Base-by-base conservation (phyloP, 2,113 vertebrate genomes). In the Odontophorus gujanensis region DNA sequence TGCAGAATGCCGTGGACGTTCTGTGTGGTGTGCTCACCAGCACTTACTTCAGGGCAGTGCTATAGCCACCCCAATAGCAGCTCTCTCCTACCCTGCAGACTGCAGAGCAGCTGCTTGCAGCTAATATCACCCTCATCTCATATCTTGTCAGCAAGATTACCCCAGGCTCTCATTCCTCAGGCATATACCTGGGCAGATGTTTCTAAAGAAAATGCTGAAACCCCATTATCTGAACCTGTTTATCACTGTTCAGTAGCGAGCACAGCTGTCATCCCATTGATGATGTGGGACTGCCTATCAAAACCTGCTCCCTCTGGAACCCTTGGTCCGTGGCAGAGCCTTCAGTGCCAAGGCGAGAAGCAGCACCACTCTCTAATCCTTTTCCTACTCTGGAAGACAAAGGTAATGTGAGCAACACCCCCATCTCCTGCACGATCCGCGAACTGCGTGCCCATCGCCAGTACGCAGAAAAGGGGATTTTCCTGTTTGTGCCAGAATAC, bases 381-480 rank as follows among this genome's bases (percentile, higher is more conserved):
- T 59, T 43, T 25, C 26, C 38, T 77, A 74, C 79, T 6, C 34
- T 18, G 26, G 65, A 63, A 95, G 68, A 92, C 92, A 96, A 95
- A 96, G 93, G 96, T 94, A 96, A 85, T 7, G 11, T 87, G 93
- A 96, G 75, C 93, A 95, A 94, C 87, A 97, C 66, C 74, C 87
- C 96, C 95, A 95, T 84, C 96, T 97, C 91, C 93, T 97, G 96
- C 87, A 95, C 85, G 20, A 95, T 75, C 68, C 1, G 87, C 2
- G 91, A 96, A 96, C 85, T 95, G 94, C 96, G 95, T 61, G 92
- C 73, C 82, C 57, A 24, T 86, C 47, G n/a, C 34, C 69, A 51
- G 68, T 42, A 11, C 43, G 24, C 30, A 77, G 48, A 16, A 61
- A 66, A 79, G 30, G 67, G 40, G 16, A 13, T 92, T 91, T 76